Evolutionary conservation across 1,140 invertebrate species (phyloP).

Genomic region (Drosophila chauvacae): DNA sequence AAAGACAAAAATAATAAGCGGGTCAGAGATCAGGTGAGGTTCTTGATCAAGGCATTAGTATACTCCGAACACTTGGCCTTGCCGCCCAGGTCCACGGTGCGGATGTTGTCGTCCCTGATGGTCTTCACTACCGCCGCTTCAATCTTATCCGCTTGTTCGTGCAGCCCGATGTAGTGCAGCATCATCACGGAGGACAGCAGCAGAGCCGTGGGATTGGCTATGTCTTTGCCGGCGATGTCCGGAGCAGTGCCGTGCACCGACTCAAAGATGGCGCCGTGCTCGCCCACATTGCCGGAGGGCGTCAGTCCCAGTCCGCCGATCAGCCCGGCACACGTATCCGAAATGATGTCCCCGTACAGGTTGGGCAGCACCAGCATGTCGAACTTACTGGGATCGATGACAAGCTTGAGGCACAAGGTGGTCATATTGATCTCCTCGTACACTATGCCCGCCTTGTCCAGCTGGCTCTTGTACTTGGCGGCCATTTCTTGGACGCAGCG

Average conservation of each 20-base stretch:
- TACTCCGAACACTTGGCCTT: slow-evolving; percentile 98
- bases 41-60: slow-evolving; percentile 94
- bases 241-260: slow-evolving; percentile 99
- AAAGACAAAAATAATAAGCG: not conserved
- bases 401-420: slow-evolving; percentile 99
- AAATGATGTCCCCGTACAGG: slow-evolving; percentile 99
- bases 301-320: slow-evolving; percentile 99
- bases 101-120: slow-evolving; percentile 93
- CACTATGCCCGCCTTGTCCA: slow-evolving; percentile 90
- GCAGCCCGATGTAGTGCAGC: slow-evolving; percentile 96
- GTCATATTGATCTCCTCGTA: slow-evolving; percentile 99
- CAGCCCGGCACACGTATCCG: slow-evolving; percentile 99
- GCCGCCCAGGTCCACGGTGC: slow-evolving; percentile 98
- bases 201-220: slow-evolving; percentile 99
- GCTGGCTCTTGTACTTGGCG: slow-evolving; percentile 88
- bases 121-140: slow-evolving; percentile 95
- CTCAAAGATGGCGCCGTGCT: slow-evolving; percentile 99
- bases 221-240: slow-evolving; percentile 99
- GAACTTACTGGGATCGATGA: slow-evolving; percentile 96
- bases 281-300: slow-evolving; percentile 99
- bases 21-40: slow-evolving; percentile 28
- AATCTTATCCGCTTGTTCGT: slow-evolving; percentile 92
- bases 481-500: slow-evolving; percentile 97
- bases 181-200: slow-evolving; percentile 99
- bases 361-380: slow-evolving; percentile 99